These are phyloP conservation scores for Drosophila fulvimacula DNA, from an alignment of 2,888 invertebrate species.

Conservation along the genomic window DNA sequence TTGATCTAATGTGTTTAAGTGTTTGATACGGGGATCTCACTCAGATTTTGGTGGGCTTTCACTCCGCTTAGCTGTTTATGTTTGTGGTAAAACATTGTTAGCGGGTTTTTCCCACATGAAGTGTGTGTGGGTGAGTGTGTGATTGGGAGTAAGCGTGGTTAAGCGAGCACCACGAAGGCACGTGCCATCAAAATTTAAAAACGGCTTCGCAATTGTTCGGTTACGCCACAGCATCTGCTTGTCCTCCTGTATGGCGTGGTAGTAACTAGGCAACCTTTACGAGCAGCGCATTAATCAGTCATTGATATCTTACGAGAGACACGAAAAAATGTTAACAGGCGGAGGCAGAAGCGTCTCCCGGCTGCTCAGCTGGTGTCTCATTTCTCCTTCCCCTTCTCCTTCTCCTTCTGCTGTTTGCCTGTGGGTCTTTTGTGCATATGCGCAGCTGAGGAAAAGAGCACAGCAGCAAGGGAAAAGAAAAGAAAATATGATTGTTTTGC, in stretches of 20 bases:
- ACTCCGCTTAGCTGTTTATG: conserved; percentile 12
- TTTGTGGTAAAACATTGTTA: conserved; percentile 34
- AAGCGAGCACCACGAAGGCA: conserved; percentile 23
- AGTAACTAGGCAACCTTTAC: conserved; percentile 29
- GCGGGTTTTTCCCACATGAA: conserved; percentile 4
- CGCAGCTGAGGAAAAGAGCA: conserved; percentile 7
- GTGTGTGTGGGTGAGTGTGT: neutral
- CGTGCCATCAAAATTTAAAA: conserved; percentile 46
- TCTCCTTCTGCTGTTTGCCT: conserved; percentile 13
- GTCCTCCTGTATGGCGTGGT: neutral
- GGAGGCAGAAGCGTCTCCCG: conserved; percentile 26
- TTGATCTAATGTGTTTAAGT: conserved; percentile 33
- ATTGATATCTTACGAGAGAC: conserved; percentile 67
- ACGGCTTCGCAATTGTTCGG: conserved; percentile 30
- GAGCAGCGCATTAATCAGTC: conserved; percentile 65
- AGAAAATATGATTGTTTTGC: conserved; percentile 71
- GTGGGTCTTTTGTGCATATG: conserved; percentile 31
- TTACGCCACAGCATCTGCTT: neutral
- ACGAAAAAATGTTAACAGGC: conserved; percentile 52
- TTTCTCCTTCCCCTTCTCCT: too few relatives aligned
- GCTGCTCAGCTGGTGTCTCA: conserved; percentile 3
- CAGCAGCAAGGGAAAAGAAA: conserved; percentile 7
- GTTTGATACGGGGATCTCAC: neutral
- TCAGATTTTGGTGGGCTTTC: conserved; percentile 7
- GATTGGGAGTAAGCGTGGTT: neutral